Base-by-base conservation (phyloP, 1,140 invertebrate species). In the Tetranychus cinnabarinus region DNA sequence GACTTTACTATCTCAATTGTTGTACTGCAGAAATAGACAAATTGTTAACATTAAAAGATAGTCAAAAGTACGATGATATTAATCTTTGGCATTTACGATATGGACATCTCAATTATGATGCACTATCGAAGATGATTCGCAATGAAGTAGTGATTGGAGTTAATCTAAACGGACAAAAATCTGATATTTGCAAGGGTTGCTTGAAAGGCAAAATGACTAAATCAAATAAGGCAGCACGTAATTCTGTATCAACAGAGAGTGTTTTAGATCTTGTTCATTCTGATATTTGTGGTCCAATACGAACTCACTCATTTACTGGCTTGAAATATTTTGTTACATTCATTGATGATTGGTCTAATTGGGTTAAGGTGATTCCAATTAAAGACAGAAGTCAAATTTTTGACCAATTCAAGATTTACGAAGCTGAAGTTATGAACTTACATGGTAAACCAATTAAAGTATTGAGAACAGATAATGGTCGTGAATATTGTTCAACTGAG, bases 211-310 rank as follows among this genome's bases (percentile, higher is more conserved):
- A 52, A 52, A 52, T 33, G 48, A 52, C 48, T 6, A 52, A 33
- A 15, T 6, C 15, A 6, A n/a, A n/a, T 5, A 6, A 23, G 4
- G 5, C 48, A 4, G 33, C 3, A 33, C 15, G 33, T 5, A 23
- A 4, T 23, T 5, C 4, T 6, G 15, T 33, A 6, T 6, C 3
- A 33, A 52, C 48, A 6, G 33, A 52, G 3, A 4, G 3, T 6
- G 48, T 52, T 6, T 52, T 52, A 52, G 48, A 52, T 23, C 15
- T 52, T 4, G 15, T 52, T 52, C 58, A 66, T 46, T 35, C 52
- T 1, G 74, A 77, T 68, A 65, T 73, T 1, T 72, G 72, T 62
- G 74, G 74, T 1, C 72, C 73, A n/a, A 74, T 77, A 67, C 62
- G 71, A 39, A 63, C 59, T 13, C 55, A 57, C 6, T 74, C 72